Evolutionary conservation across 1,140 invertebrate genomes (phyloP).

Genomic region (Tribolium madens): DNA sequence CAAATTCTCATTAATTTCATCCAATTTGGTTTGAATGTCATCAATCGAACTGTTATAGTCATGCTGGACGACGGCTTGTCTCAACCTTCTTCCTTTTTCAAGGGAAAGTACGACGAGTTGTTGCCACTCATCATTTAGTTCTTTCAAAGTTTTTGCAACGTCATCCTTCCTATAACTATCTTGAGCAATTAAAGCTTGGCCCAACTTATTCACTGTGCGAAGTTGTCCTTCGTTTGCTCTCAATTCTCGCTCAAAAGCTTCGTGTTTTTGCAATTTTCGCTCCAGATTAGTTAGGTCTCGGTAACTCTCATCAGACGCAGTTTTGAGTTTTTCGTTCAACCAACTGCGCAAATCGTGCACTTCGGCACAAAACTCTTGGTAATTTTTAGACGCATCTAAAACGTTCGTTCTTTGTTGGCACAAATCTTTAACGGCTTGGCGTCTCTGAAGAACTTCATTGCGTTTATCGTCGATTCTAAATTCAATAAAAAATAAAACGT

Average conservation of each 20-base stretch:
- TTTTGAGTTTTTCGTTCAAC: slow-evolving; percentile 93
- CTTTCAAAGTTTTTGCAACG: slow-evolving; percentile 74
- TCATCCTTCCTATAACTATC: slow-evolving; percentile 79
- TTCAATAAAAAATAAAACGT: slow-evolving; percentile 18
- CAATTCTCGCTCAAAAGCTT: slow-evolving; percentile 96
- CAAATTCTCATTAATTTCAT: slow-evolving; percentile 82
- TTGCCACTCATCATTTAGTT: slow-evolving; percentile 82
- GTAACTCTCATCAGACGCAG: slow-evolving; percentile 93
- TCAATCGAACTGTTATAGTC: slow-evolving; percentile 82
- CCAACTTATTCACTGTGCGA: slow-evolving; percentile 84
- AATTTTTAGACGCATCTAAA: slow-evolving; percentile 82
- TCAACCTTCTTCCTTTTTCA: slow-evolving; percentile 84
- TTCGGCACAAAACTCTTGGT: slow-evolving; percentile 89
- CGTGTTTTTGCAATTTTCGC: slow-evolving; percentile 95
- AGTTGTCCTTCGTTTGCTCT: slow-evolving; percentile 92
- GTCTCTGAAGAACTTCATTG: slow-evolving; percentile 79
- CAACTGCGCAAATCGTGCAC: slow-evolving; percentile 89
- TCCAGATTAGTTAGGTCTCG: slow-evolving; percentile 92
- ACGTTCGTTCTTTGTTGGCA: slow-evolving; percentile 79
- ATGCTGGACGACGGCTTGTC: slow-evolving; percentile 85
- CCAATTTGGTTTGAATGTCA: slow-evolving; percentile 83
- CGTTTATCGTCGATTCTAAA: slow-evolving; percentile 79
- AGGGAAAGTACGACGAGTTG: slow-evolving; percentile 76
- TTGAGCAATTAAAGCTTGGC: slow-evolving; percentile 77
- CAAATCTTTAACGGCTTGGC: slow-evolving; percentile 80